Percentiles rank a stretch among this genome's conserved stretches.
Evolutionary conservation across 1,140 invertebrate species (phyloP).

Genomic region (Drosophila nigrodunni): DNA sequence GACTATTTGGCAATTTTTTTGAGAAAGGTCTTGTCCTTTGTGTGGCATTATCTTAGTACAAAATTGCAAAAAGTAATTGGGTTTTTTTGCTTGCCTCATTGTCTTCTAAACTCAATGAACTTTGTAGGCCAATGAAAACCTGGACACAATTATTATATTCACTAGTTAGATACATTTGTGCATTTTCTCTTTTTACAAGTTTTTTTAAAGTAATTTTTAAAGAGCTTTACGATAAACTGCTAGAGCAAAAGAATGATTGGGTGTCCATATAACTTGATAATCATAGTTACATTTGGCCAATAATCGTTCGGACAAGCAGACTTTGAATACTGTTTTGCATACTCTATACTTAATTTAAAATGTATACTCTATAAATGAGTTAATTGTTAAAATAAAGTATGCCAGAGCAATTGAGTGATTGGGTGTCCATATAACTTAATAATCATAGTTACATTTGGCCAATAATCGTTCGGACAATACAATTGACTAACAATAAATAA

Average conservation of each 20-base stretch:
- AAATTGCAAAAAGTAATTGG: constrained; percentile 74
- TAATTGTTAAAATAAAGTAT: constrained; percentile 56
- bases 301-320: constrained; percentile 49
- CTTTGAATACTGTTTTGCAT: neutral
- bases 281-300: constrained; percentile 75
- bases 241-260: constrained; percentile 68
- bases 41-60: constrained; percentile 65
- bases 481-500: neutral
- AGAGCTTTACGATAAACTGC: constrained; percentile 47
- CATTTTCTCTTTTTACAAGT: too few relatives aligned
- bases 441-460: constrained; percentile 73
- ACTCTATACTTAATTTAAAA: neutral
- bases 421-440: constrained; percentile 71
- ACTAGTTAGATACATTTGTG: neutral
- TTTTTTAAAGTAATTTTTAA: constrained; percentile 12
- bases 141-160: constrained; percentile 55
- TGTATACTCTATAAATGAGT: constrained; percentile 8
- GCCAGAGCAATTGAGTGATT: constrained; percentile 71
- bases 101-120: constrained; percentile 42
- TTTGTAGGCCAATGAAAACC: constrained; percentile 80
- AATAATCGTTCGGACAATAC: constrained; percentile 53
- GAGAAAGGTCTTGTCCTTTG: constrained; percentile 26
- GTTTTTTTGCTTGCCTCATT: constrained; percentile 84
- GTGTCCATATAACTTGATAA: constrained; percentile 66
- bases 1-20: constrained; percentile 43